These are phyloP conservation scores for Castor canadensis DNA, from an alignment of 2,113 vertebrate species.

Conservation along the genomic window DNA sequence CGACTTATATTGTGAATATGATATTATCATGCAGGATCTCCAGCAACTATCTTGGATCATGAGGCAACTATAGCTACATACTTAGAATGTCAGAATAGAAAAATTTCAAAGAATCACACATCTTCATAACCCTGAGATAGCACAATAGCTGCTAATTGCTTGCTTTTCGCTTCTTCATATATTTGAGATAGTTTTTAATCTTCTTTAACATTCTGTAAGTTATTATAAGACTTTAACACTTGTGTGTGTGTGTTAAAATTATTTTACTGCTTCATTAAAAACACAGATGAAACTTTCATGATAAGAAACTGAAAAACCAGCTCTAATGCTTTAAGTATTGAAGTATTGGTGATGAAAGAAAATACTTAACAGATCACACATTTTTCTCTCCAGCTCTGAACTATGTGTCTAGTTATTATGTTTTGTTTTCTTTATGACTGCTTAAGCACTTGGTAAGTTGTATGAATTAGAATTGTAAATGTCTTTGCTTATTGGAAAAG, in stretches of 20 bases:
- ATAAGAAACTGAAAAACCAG: background rate
- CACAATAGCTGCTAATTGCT: background rate
- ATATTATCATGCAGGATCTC: background rate
- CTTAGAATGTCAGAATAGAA: background rate
- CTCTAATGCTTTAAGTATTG: background rate
- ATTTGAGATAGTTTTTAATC: background rate
- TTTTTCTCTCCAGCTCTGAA: background rate
- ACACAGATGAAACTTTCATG: background rate
- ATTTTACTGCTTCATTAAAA: background rate
- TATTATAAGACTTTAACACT: background rate
- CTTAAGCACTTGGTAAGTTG: background rate
- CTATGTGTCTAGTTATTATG: background rate
- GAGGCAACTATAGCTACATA: background rate
- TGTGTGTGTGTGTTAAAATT: no score
- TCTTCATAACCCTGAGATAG: background rate
- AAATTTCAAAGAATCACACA: fast-evolving
- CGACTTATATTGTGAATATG: background rate
- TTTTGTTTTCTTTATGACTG: background rate
- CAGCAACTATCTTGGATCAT: background rate
- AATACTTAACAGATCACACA: background rate
- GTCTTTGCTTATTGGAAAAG: background rate
- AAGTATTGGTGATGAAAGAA: background rate
- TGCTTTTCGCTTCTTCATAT: background rate
- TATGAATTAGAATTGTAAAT: background rate
- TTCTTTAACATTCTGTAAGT: background rate